A percentile compares a stretch with the other conserved stretches of the same genome.
These are phyloP conservation scores for Pelecanoides urinatrix DNA, from an alignment of 2,113 vertebrate genomes.

Conservation along the genomic window DNA sequence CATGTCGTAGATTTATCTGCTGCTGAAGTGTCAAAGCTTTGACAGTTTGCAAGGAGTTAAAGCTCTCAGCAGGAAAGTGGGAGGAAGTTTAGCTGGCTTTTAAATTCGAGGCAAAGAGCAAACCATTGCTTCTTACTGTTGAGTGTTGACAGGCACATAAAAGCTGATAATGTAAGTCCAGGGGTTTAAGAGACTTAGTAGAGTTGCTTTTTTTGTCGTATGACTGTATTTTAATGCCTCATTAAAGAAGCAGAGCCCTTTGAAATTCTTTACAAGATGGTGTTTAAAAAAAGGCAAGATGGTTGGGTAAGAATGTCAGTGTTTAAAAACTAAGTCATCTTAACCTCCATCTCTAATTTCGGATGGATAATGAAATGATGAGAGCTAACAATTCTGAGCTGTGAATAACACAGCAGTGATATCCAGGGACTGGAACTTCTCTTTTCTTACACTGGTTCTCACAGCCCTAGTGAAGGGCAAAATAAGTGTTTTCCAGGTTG, in stretches of 20 bases:
- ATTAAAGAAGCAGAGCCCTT: slow-evolving; percentile 66
- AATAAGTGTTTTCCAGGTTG: neutral
- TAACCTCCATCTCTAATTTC: slow-evolving; percentile 39
- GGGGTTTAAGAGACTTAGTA: slow-evolving; percentile 75
- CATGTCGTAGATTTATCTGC: slow-evolving; percentile 47
- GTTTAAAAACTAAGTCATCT: slow-evolving; percentile 5
- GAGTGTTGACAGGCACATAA: slow-evolving; percentile 90
- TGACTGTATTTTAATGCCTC: slow-evolving; percentile 78
- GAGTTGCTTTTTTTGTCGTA: slow-evolving; percentile 77
- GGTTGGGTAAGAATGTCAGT: slow-evolving; percentile 37
- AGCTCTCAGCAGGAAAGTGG: slow-evolving; percentile 74
- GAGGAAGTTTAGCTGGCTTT: slow-evolving; percentile 74
- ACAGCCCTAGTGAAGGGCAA: neutral
- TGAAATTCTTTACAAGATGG: slow-evolving; percentile 67
- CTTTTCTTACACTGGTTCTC: neutral
- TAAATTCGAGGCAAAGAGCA: slow-evolving; percentile 68
- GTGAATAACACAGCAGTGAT: neutral
- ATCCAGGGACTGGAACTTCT: neutral
- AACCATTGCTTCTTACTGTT: slow-evolving; percentile 65
- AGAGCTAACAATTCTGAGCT: neutral
- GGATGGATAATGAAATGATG: neutral
- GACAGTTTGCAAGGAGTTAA: slow-evolving; percentile 78
- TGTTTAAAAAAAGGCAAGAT: slow-evolving; percentile 27
- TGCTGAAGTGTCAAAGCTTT: slow-evolving; percentile 65
- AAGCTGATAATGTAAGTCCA: slow-evolving; percentile 85